Conservation (phyloP, 2,113 vertebrate species). For the Connochaetes taurinus region DNA sequence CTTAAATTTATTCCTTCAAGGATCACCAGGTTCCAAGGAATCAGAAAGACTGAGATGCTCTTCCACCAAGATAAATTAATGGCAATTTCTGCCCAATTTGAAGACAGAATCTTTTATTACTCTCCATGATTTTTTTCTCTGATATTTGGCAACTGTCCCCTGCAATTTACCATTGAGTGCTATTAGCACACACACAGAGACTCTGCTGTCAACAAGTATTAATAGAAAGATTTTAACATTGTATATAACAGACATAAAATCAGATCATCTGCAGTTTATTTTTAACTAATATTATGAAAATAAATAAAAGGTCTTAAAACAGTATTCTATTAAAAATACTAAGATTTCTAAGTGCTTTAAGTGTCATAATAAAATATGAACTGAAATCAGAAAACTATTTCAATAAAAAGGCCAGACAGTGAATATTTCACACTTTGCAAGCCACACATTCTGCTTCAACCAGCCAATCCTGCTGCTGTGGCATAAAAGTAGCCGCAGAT, state of each 20-base stretch:
- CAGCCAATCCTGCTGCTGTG: neutral
- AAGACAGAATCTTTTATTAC: neutral
- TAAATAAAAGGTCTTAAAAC: neutral
- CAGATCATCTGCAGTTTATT: neutral
- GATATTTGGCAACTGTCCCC: neutral
- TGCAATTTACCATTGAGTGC: neutral
- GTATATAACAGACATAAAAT: neutral
- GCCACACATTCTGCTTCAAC: neutral
- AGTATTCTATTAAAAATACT: neutral
- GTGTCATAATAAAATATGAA: neutral
- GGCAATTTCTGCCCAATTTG: neutral
- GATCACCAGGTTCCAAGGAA: neutral
- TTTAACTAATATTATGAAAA: neutral
- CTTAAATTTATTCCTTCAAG: constrained; percentile 10
- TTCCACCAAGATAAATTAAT: neutral
- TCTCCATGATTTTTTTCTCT: neutral
- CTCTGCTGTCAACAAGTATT: neutral
- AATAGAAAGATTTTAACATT: neutral
- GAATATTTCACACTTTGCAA: neutral
- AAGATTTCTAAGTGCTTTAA: neutral
- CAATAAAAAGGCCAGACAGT: neutral
- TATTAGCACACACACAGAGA: neutral
- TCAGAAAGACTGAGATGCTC: neutral
- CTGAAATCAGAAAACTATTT: neutral
- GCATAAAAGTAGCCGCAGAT: neutral